Evolutionary conservation across 2,888 invertebrate species (phyloP).

Genomic region (Nomada goodeniana): DNA sequence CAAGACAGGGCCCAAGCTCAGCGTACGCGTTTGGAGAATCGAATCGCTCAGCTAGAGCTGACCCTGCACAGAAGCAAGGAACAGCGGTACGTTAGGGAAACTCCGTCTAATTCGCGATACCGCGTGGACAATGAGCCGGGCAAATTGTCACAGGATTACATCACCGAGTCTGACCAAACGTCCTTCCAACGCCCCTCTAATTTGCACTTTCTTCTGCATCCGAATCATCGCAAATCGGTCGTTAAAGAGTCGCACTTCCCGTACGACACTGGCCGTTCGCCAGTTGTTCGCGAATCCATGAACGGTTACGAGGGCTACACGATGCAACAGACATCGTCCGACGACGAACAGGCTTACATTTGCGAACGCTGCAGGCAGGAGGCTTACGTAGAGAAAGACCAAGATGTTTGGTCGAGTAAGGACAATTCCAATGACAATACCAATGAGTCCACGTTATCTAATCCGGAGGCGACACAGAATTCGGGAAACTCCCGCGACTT

Average conservation of each 20-base stretch:
- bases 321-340: slow-evolving; percentile 29
- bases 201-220: background rate
- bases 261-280: background rate
- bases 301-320: slow-evolving; percentile 8
- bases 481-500: background rate
- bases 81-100: slow-evolving; percentile 77
- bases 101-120: slow-evolving; percentile 4
- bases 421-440: slow-evolving; percentile 41
- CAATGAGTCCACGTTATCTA: slow-evolving; percentile 51
- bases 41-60: slow-evolving; percentile 86
- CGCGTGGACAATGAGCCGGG: slow-evolving; percentile 10
- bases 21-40: slow-evolving; percentile 86
- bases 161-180: slow-evolving; percentile 36
- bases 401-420: slow-evolving; percentile 11
- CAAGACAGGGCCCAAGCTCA: slow-evolving; percentile 86
- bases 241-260: background rate
- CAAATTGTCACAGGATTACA: slow-evolving; percentile 20
- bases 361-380: slow-evolving; percentile 59
- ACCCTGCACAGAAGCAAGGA: slow-evolving; percentile 81
- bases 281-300: background rate
- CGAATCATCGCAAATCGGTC: background rate
- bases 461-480: slow-evolving; percentile 13
- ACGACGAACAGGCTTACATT: slow-evolving; percentile 50
- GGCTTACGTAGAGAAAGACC: background rate
- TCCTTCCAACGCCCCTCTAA: slow-evolving; percentile 5